Percentiles rank a stretch among this genome's conserved stretches.
Conservation (phyloP, 2,797 vertebrate species). For the Mormyrus proboscirostris region DNA sequence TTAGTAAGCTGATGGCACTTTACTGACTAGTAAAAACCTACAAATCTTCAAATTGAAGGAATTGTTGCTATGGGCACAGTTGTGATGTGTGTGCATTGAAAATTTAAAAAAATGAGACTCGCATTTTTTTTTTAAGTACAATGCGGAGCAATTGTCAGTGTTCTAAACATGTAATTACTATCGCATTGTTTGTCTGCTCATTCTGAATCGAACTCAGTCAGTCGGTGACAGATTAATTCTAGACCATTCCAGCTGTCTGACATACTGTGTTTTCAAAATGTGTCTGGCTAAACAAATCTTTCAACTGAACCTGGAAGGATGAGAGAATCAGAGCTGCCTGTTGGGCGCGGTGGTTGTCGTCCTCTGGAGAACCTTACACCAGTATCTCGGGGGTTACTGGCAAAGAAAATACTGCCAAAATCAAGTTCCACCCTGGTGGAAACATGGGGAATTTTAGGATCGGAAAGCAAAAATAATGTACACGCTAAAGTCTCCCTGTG, state of each 20-base stretch:
- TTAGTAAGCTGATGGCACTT: background rate
- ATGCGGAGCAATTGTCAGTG: background rate
- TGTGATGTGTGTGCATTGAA: background rate
- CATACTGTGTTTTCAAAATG: conserved; percentile 7
- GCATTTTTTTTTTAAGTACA: background rate
- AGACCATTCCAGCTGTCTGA: conserved; percentile 6
- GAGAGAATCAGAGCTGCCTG: background rate
- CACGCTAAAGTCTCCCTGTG: background rate
- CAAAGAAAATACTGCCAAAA: background rate
- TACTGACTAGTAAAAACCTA: background rate
- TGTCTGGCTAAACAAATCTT: background rate
- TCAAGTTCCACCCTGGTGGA: background rate
- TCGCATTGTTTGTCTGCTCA: conserved; percentile 7
- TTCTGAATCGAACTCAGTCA: background rate
- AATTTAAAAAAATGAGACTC: background rate
- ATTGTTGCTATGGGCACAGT: background rate
- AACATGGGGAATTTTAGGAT: background rate
- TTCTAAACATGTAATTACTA: conserved; percentile 15
- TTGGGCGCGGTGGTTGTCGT: too few species aligned
- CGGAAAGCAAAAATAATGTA: background rate
- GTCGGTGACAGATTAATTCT: conserved; percentile 14
- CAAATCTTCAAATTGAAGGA: background rate
- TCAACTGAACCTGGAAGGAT: conserved; percentile 7
- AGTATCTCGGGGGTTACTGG: background rate
- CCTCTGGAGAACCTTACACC: too few species aligned